These are phyloP conservation scores for Heteractis magnifica DNA, from an alignment of 92 coral and sea anemone species.

Conservation along the genomic window DNA sequence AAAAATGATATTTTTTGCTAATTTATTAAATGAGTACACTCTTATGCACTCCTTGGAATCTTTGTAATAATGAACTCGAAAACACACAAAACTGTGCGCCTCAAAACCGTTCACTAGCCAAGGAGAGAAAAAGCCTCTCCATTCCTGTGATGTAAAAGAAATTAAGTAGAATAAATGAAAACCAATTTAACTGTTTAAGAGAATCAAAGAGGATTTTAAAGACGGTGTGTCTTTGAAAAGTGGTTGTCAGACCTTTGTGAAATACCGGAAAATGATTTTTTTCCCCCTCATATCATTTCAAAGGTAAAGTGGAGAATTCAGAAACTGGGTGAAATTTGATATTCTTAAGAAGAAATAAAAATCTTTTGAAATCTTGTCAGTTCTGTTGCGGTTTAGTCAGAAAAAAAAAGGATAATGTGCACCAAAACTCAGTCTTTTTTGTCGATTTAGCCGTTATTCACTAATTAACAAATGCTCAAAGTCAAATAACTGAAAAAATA, in stretches of 20 bases:
- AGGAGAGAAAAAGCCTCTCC: neutral
- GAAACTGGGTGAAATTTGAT: neutral
- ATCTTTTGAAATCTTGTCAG: neutral
- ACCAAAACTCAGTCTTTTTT: neutral
- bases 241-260: neutral
- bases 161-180: neutral
- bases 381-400: neutral
- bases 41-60: neutral
- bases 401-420: neutral
- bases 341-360: neutral
- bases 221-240: neutral
- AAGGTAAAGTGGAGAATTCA: neutral
- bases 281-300: neutral
- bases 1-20: neutral
- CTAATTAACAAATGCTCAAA: neutral
- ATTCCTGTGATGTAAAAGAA: neutral
- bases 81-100: neutral
- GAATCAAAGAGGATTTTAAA: neutral
- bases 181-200: neutral
- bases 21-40: neutral
- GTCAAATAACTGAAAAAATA: neutral
- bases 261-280: neutral
- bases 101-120: neutral
- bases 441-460: neutral
- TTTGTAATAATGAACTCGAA: neutral